Conservation (phyloP, 1,140 invertebrate species). For the Micrasema longulum region DNA sequence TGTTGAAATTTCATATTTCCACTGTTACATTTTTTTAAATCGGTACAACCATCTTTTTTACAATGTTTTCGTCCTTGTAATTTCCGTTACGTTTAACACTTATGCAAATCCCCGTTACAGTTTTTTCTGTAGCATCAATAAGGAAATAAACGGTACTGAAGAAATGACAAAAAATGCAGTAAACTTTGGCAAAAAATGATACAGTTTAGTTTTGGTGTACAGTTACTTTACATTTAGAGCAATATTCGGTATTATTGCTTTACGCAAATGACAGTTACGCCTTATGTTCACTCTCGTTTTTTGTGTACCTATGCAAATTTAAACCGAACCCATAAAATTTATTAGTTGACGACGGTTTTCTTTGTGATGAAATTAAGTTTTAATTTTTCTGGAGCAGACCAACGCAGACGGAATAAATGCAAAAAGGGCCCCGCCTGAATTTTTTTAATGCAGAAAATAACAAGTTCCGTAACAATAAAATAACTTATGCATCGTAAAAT, state of each 20-base stretch:
- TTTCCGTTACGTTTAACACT: background rate
- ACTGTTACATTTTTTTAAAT: no score
- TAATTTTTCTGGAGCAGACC: no score
- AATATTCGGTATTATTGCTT: constrained; percentile 4
- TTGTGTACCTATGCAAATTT: constrained; percentile 1
- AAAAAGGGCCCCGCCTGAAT: no score
- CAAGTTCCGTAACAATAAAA: no score
- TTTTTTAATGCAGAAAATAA: no score
- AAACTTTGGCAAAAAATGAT: background rate
- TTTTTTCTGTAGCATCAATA: background rate
- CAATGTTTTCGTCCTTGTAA: constrained; percentile 1
- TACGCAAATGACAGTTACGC: background rate
- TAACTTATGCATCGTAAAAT: no score
- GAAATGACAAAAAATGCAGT: background rate
- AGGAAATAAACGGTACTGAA: background rate
- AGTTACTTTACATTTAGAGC: background rate
- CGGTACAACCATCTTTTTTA: no score
- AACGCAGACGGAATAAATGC: no score
- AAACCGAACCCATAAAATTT: background rate
- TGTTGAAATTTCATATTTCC: no score
- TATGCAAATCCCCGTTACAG: constrained; percentile 6
- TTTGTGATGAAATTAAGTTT: no score
- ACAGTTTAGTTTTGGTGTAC: background rate
- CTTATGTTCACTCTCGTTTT: background rate
- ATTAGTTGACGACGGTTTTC: no score